Evolutionary conservation across 64 coral and sea anemone genomes (phyloP), one percentile per base, ranked within the genome.

Genomic region (Montipora efflorescens): DNA sequence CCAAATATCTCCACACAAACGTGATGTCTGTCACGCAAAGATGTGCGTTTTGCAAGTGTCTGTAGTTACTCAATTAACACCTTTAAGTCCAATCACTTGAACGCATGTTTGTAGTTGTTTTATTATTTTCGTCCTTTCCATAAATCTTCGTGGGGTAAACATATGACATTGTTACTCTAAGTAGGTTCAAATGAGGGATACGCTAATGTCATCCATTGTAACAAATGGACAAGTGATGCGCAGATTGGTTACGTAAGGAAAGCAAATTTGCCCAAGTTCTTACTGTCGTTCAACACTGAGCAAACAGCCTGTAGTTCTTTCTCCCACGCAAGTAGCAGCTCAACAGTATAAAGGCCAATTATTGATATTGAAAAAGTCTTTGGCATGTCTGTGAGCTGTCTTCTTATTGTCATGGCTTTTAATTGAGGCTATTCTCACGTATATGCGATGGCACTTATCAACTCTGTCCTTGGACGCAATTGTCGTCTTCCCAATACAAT

Each of bases 41-140:
- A 5, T 7, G 11, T 15, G 11, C 16, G 25, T 77, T 77, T 77
- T 15, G 75, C 25, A 19, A 21, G 18, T 23, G 47, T 2, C 77
- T 79, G 77, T 79, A 18, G 47, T 51, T 19, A 50, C 46, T 51
- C 48, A 79, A 79, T 79, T 79, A 79, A 79, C 77, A 79, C 77
- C 16, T 79, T 5, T 19, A 48, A 50, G 11, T 79, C 46, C 10
- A 15, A 15, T 71, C 68, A 71, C 68, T 21, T 71, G 18, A 5
- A 7, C 3, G 5, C 4, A 7, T 71, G 68, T 71, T 71, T 36
- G 36, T 36, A 36, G 36, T 14, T 64, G 61, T 64, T 71, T 15
- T 71, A 23, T 71, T 4, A 4, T 9, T 71, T 21, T 71, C 14
- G 21, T 71, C 20, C 20, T 7, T 71, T 3, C 4, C 5, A 19